A percentile compares a stretch with the other conserved stretches of the same genome.
These are phyloP conservation scores for Zootoca vivipara DNA, from an alignment of 2,113 vertebrate genomes.

Conservation along the genomic window DNA sequence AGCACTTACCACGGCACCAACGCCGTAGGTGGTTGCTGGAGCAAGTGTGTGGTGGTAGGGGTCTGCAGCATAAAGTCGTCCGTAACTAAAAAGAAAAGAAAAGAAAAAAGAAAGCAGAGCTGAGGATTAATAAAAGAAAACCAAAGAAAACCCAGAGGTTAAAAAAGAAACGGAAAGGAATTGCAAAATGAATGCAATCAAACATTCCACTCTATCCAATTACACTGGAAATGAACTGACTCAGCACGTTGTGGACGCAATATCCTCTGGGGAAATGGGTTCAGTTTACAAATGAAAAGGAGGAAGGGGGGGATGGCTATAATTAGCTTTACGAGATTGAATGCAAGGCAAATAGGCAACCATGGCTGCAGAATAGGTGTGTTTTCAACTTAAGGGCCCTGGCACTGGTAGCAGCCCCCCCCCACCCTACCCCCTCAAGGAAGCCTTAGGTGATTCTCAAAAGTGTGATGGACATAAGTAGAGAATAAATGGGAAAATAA, in stretches of 20 bases:
- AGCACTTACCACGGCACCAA: conserved; percentile 96
- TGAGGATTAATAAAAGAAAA: conserved; percentile 35
- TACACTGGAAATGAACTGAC: conserved; percentile 28
- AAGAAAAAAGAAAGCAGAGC: conserved; percentile 70
- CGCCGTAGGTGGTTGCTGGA: conserved; percentile 98
- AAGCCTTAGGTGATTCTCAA: background rate
- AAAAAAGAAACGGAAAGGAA: background rate
- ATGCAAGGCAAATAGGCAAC: background rate
- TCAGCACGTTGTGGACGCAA: conserved; percentile 39
- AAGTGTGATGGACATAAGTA: too few relatives aligned
- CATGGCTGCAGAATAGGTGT: background rate
- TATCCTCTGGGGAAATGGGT: conserved; percentile 21
- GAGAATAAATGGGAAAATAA: background rate
- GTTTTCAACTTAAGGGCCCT: too few relatives aligned
- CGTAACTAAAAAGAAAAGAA: conserved; percentile 87
- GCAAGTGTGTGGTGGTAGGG: conserved; percentile 99
- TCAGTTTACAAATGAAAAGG: conserved; percentile 14
- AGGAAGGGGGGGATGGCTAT: background rate
- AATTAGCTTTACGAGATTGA: conserved; percentile 30
- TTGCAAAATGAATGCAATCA: conserved; percentile 17
- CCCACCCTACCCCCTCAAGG: too few relatives aligned
- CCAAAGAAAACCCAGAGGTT: background rate
- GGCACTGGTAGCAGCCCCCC: background rate
- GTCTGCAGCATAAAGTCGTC: conserved; percentile 99
- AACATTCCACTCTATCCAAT: conserved; percentile 22